These are phyloP conservation scores for Lochmaea capreae DNA, from an alignment of 2,888 invertebrate species.

Conservation along the genomic window DNA sequence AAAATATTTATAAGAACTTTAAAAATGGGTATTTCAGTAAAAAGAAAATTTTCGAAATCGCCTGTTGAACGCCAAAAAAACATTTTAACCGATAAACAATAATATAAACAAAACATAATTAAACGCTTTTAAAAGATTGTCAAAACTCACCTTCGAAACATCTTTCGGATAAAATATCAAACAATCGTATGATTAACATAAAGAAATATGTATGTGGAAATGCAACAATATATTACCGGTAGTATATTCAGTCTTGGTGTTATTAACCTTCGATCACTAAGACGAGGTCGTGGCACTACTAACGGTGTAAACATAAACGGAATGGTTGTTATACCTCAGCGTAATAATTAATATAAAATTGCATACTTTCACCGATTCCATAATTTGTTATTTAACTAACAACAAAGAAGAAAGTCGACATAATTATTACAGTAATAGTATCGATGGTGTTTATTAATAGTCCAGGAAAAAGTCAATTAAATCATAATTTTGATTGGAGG, in stretches of 20 bases:
- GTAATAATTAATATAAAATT: neutral
- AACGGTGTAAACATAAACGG: neutral
- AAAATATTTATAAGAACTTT: too few species aligned
- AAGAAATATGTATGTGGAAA: neutral
- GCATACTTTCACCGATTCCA: conserved; percentile 3
- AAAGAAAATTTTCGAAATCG: too few species aligned
- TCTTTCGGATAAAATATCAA: too few species aligned
- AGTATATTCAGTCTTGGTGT: neutral
- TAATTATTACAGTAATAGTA: neutral
- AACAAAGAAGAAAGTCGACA: neutral
- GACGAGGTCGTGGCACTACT: neutral
- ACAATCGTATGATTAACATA: neutral
- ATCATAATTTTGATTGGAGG: too few species aligned
- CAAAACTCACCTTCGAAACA: too few species aligned
- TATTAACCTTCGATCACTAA: neutral
- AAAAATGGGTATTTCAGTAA: too few species aligned
- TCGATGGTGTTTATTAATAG: neutral
- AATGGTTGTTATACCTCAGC: neutral
- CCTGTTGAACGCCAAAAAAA: too few species aligned
- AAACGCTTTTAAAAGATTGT: too few species aligned
- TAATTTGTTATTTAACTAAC: neutral
- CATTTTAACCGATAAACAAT: too few species aligned
- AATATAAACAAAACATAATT: too few species aligned
- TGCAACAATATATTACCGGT: neutral
- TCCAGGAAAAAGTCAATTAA: too few species aligned